Evolutionary conservation across 1,140 invertebrate genomes (phyloP).

Genomic region (Berghia stephanieae): DNA sequence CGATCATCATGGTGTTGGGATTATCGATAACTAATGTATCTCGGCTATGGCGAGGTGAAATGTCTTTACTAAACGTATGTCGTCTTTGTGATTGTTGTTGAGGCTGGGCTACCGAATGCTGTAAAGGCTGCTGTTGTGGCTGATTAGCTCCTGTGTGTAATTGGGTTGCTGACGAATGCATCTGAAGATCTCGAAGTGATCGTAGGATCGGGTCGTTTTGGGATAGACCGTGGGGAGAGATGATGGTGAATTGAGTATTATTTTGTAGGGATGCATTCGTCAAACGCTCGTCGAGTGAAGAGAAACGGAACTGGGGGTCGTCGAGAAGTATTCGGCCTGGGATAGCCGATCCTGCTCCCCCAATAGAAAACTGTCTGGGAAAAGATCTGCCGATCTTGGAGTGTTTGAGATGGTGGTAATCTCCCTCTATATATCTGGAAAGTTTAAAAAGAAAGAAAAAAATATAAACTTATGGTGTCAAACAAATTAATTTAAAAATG

Average conservation of each 20-base stretch:
- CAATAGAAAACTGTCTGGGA: constrained; percentile 53
- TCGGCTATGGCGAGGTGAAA: background rate
- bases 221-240: background rate
- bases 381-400: constrained; percentile 45
- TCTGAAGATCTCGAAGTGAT: too few species aligned
- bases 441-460: too few species aligned
- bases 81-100: background rate
- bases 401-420: constrained; percentile 59
- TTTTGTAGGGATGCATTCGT: too few species aligned
- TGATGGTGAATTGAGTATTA: too few species aligned
- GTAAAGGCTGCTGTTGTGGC: background rate
- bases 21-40: background rate
- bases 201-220: too few species aligned
- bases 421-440: constrained; percentile 57
- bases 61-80: too few species aligned
- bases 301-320: constrained; percentile 16
- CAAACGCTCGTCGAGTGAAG: constrained; percentile 16
- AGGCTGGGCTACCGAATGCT: background rate
- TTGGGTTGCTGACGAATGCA: too few species aligned
- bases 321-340: background rate
- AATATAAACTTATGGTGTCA: too few species aligned
- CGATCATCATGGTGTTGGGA: background rate
- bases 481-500: too few species aligned
- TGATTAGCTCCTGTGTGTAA: background rate
- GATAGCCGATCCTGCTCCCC: constrained; percentile 18